These are phyloP conservation scores for Netelia fuscicornis DNA, from an alignment of 2,888 invertebrate species.

Conservation along the genomic window DNA sequence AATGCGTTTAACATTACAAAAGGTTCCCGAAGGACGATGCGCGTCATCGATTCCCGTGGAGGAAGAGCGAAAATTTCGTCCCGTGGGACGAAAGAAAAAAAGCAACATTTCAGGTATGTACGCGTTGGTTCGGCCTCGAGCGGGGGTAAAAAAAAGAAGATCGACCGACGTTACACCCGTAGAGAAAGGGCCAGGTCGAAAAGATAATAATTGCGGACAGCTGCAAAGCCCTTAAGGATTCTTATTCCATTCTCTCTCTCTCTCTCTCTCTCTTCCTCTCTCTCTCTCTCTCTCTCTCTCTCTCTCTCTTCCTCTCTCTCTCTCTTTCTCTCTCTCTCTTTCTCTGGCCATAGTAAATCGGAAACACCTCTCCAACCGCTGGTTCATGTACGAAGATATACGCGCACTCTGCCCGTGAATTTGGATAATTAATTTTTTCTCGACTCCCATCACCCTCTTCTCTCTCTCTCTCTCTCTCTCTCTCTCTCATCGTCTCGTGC, in stretches of 20 bases:
- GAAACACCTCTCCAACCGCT: conserved; percentile 46
- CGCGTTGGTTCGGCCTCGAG: conserved; percentile 47
- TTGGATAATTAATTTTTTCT: conserved; percentile 76
- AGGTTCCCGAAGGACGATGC: conserved; percentile 76
- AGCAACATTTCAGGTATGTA: conserved; percentile 63
- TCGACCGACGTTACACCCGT: conserved; percentile 30
- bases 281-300: not conserved
- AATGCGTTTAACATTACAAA: conserved; percentile 82
- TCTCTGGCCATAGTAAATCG: conserved; percentile 64
- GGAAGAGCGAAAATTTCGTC: conserved; percentile 73
- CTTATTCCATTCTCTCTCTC: conserved; percentile 59
- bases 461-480: not conserved
- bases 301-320: too few species aligned
- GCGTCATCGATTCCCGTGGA: conserved; percentile 81
- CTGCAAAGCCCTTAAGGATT: conserved; percentile 76
- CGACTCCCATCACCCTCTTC: conserved; percentile 15
- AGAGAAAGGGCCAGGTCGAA: conserved; percentile 72
- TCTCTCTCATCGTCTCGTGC: not conserved
- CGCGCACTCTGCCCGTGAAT: conserved; percentile 68
- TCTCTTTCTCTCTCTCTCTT: conserved; percentile 28
- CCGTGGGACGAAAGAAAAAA: conserved; percentile 53
- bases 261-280: conserved; percentile 48
- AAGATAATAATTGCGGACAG: conserved; percentile 82
- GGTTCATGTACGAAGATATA: conserved; percentile 36
- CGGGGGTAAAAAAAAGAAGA: conserved; percentile 40